Evolutionary conservation across 2,113 vertebrate species (phyloP), one percentile per base, ranked within the genome.

Genomic region (Charina bottae): DNA sequence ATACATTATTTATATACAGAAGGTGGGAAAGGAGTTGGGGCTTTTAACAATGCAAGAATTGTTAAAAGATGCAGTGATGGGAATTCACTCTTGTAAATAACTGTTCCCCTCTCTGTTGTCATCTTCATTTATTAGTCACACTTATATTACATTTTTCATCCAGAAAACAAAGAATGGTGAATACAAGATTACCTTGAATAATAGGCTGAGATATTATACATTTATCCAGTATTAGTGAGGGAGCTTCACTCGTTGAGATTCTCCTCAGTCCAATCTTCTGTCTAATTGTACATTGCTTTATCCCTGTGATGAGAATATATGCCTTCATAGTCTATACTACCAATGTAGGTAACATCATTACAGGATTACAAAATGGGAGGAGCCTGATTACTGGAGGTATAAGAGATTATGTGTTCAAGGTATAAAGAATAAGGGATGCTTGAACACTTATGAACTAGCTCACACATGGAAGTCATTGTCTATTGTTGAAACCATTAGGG

Each of bases 1-100:
- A 89, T 92, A 49, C 58, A 89, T 84, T 84, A 85, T 92, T 89
- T 92, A 92, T 53, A 37, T 56, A 13, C 33, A 72, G 60, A 58
- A 42, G 68, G 88, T 88, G 55, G 68, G 46, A 54, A 84, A 55
- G 13, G 33, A 5, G 28, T 10, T 78, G 8, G 37, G 26, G 68
- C 8, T 62, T 83, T n/a, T 37, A 37, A 54, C 64, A 89, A 54
- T 62, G 7, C 4, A 26, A 54, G 11, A 53, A 19, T 84, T 83
- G 6, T 78, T 87, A 72, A 54, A 58, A 42, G 24, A 78, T 4
- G 24, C 49, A 55, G 19, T 5, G 8, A 11, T 28, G 78, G 78
- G 87, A 62, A 42, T 55, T 89, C 53, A 33, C n/a, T 15, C 56
- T 84, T 84, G 19, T 33, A 37, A 84, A 83, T 10, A 64, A 9